Evolutionary conservation across 92 coral and sea anemone species (phyloP).

Genomic region (Diadumene lineata): DNA sequence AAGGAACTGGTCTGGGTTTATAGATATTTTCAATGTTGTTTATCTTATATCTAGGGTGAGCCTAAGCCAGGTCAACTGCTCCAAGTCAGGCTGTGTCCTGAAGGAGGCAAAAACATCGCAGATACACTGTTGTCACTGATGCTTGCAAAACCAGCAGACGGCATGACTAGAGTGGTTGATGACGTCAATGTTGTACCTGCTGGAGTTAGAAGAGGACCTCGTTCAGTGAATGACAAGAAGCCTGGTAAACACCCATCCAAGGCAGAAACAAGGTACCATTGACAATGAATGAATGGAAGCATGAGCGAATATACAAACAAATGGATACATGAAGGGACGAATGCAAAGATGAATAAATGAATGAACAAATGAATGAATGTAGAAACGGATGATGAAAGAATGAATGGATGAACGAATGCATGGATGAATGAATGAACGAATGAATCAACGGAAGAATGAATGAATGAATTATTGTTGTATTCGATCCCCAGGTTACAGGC

Average conservation of each 20-base stretch:
- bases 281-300: not conserved
- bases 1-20: too few relatives aligned
- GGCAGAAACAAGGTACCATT: slow-evolving; percentile 23
- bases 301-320: too few relatives aligned
- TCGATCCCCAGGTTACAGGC: slow-evolving; percentile 82
- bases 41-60: slow-evolving; percentile 36
- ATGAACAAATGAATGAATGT: too few relatives aligned
- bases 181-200: slow-evolving; percentile 12
- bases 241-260: slow-evolving; percentile 1
- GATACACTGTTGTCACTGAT: slow-evolving; percentile 57
- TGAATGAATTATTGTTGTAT: not conserved
- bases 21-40: not conserved
- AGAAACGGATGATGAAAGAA: not conserved
- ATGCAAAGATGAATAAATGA: not conserved
- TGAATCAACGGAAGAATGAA: not conserved
- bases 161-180: slow-evolving; percentile 10
- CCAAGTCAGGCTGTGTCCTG: slow-evolving; percentile 60
- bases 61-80: slow-evolving; percentile 59
- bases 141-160: slow-evolving; percentile 45
- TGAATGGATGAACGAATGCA: not conserved
- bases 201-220: slow-evolving; percentile 8
- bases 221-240: not conserved
- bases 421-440: too few relatives aligned
- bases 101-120: slow-evolving; percentile 74
- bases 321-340: not conserved